Conservation (phyloP, 2,113 vertebrate genomes). For the Trematomus loennbergii region DNA sequence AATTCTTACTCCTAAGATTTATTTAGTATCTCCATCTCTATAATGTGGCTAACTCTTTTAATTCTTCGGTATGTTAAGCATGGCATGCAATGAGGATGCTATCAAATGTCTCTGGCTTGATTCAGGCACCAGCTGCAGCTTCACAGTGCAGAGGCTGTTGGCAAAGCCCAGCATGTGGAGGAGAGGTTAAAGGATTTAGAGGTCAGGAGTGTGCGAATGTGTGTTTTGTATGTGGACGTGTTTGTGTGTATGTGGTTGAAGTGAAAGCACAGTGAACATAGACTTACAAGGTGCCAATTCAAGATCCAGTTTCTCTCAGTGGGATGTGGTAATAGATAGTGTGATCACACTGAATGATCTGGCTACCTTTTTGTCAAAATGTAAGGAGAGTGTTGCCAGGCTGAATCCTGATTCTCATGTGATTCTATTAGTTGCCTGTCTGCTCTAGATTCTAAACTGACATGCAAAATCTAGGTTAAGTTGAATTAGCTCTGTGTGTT, state of each 20-base stretch:
- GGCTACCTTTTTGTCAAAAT: constrained; percentile 28
- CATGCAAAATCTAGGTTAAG: constrained; percentile 1
- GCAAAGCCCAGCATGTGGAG: constrained; percentile 37
- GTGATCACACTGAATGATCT: constrained; percentile 13
- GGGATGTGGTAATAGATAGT: constrained; percentile 26
- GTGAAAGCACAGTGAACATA: background rate
- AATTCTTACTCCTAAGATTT: no score
- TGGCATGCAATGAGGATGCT: constrained; percentile 16
- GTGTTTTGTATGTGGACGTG: background rate
- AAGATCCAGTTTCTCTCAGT: constrained; percentile 18
- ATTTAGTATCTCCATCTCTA: constrained; percentile 23
- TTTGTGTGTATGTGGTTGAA: background rate
- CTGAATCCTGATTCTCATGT: background rate
- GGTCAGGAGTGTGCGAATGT: constrained; percentile 26
- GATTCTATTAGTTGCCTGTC: background rate
- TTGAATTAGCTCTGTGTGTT: background rate
- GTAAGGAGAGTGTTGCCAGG: background rate
- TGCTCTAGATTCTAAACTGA: background rate
- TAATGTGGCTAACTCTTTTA: background rate
- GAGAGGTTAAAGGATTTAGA: constrained; percentile 49
- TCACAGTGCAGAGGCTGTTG: constrained; percentile 13
- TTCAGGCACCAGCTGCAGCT: constrained; percentile 52
- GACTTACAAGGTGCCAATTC: background rate
- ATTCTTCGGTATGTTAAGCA: constrained; percentile 39
- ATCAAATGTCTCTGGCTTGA: constrained; percentile 45